A percentile compares a stretch with the other conserved stretches of the same genome.
Conservation (phyloP, 2,113 vertebrate species). For the Verasper variegatus region DNA sequence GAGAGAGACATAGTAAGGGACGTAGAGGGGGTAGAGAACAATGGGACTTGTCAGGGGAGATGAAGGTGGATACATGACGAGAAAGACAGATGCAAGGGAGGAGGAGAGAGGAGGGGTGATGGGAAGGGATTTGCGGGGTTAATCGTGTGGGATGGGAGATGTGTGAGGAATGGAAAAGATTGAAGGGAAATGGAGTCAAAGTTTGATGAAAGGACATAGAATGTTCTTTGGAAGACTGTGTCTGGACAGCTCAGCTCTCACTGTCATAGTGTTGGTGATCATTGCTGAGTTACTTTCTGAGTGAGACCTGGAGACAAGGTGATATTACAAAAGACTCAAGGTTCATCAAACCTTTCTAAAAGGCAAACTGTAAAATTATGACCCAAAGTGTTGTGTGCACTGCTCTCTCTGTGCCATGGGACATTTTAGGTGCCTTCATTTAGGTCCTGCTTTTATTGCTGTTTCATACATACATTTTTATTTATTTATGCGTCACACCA, state of each 20-base stretch:
- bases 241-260: neutral
- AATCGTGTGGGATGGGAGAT: conserved; percentile 50
- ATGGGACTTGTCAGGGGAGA: conserved; percentile 25
- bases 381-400: no score
- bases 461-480: no score
- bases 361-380: no score
- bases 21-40: conserved; percentile 25
- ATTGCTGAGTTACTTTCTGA: neutral
- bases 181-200: conserved; percentile 4
- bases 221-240: neutral
- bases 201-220: conserved; percentile 9
- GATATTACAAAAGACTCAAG: neutral
- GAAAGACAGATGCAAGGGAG: conserved; percentile 7
- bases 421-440: no score
- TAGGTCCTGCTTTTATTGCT: no score
- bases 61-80: conserved; percentile 35
- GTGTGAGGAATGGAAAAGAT: conserved; percentile 44
- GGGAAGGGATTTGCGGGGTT: conserved; percentile 47
- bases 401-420: no score
- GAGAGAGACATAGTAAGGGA: conserved; percentile 34
- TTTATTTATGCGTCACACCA: no score
- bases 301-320: neutral
- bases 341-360: neutral
- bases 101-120: conserved; percentile 2
- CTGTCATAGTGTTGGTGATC: neutral